Base-by-base conservation (phyloP, 2,797 vertebrate genomes). In the Poecilia velifera region DNA sequence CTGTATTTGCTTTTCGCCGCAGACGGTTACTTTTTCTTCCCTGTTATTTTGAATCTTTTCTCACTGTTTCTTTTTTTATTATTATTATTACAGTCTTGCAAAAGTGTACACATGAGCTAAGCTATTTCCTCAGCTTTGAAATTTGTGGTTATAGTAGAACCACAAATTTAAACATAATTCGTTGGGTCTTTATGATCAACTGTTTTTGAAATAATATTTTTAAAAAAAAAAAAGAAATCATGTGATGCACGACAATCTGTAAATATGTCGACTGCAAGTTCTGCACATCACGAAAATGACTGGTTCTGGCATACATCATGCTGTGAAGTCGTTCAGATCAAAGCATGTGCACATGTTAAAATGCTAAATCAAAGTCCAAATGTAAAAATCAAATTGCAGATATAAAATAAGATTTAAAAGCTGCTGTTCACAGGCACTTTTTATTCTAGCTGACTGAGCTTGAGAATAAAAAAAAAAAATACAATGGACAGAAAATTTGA, bases 1-100 rank as follows among this genome's bases (percentile, higher is more conserved):
- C 85, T 76, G 20, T 41, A 45, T 22, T 55, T 76, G 46, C n/a
- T 73, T 88, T 80, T 68, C 13, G 51, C 62, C 0, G 1, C 22
- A 72, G 51, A 72, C 55, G 43, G 12, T 25, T 74, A 55, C 7
- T 5, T 78, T 79, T 68, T 55, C 51, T 66, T 22, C 53, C 1
- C 20, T 18, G 18, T 13, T 18, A 20, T 2, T 16, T n/a, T 34
- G 18, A 66, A 66, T 66, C 34, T 39, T 20, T 39, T 18, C 62
- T 36, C 14, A 20, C 6, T 9, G 34, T 66, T 22, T 14, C 28
- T 59, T 0, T 8, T 64, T 4, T 20, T 66, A 1, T 41, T 41
- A 41, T 41, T 41, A 41, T 66, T 36, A 20, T 66, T 39, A 18
- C 4, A 20, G 28, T 72, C 16, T 39, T 39, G 6, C 3, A 66